Evolutionary conservation across 1,140 invertebrate genomes (phyloP), one percentile per base, ranked within the genome.

Genomic region (Drosophila pseudoobscura): DNA sequence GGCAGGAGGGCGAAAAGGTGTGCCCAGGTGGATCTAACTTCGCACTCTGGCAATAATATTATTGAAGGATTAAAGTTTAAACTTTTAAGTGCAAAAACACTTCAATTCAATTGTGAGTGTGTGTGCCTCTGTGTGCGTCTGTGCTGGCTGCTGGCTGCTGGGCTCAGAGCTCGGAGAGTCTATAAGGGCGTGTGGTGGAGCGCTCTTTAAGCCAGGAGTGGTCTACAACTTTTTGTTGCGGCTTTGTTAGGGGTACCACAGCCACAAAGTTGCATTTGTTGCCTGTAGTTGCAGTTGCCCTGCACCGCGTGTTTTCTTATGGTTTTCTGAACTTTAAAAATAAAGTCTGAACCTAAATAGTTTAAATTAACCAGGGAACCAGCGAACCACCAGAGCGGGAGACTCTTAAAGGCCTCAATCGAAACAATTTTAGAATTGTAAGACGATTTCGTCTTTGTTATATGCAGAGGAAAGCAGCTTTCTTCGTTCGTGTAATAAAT

Each of bases 31-130:
- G 41, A 43, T 74, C 60, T 68, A 82, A 87, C 82, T 85, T 85
- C 80, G 82, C 82, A 87, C 82, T 85, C 62, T 45, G 62, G 56
- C 74, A 64, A 85, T 78, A 87, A 85, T 87, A 85, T 85, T 85
- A 87, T 85, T 85, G 82, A 85, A 85, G 78, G 82, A 85, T 85
- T 87, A 78, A 85, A 85, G 78, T 85, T 87, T 87, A 75, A 87
- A 85, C 82, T 85, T 85, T 85, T 85, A 85, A 85, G 82, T 85
- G 82, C 82, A 85, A 80, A 85, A 85, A 75, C 82, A 87, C 78
- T 87, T 87, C 55, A 80, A 87, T 85, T 85, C 54, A 87, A 87
- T 87, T 84, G 80, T 76, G 72, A 82, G 69, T 47, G 39, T 52
- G 35, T 29, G 59, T 52, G 51, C 65, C 46, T 73, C 45, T 57